A percentile compares a stretch with the other conserved stretches of the same genome.
These are phyloP conservation scores for Philypnodon macrostomus DNA, from an alignment of 2,797 vertebrate species.

Conservation along the genomic window DNA sequence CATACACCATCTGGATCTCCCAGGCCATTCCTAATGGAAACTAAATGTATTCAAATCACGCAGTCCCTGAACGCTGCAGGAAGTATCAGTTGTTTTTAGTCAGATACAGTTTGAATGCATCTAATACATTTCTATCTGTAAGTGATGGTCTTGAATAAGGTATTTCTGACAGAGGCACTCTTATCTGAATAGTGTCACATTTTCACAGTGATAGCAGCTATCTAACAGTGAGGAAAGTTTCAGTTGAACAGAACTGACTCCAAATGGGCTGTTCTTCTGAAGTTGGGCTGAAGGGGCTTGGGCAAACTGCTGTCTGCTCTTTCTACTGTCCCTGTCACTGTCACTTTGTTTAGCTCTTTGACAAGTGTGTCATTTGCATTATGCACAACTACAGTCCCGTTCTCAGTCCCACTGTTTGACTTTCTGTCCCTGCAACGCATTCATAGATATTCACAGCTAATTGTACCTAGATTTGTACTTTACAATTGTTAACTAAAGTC, in stretches of 20 bases:
- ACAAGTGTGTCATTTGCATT: slow-evolving; percentile 78
- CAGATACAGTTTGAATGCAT: neutral
- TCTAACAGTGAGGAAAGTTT: slow-evolving; percentile 44
- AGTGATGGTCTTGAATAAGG: slow-evolving; percentile 30
- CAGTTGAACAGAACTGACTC: slow-evolving; percentile 28
- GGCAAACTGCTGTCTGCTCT: slow-evolving; percentile 54
- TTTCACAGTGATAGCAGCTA: slow-evolving; percentile 34
- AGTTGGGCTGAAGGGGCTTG: slow-evolving; percentile 38
- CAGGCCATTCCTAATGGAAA: no score
- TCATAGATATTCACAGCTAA: slow-evolving; percentile 39
- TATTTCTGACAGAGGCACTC: slow-evolving; percentile 34
- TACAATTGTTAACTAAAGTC: no score
- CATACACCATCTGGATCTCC: no score
- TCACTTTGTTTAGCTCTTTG: slow-evolving; percentile 75
- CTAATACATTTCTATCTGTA: slow-evolving; percentile 16
- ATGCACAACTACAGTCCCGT: slow-evolving; percentile 65
- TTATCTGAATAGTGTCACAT: slow-evolving; percentile 42
- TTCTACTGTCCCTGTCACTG: slow-evolving; percentile 74
- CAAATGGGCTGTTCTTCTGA: slow-evolving; percentile 36
- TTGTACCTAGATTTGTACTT: no score
- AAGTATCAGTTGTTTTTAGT: slow-evolving; percentile 2
- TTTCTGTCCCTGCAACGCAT: neutral
- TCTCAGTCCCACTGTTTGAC: slow-evolving; percentile 14
- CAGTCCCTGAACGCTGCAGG: neutral
- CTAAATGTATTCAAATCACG: neutral